Conservation (phyloP, 1,140 invertebrate species). For the Temnothorax nylanderi region DNA sequence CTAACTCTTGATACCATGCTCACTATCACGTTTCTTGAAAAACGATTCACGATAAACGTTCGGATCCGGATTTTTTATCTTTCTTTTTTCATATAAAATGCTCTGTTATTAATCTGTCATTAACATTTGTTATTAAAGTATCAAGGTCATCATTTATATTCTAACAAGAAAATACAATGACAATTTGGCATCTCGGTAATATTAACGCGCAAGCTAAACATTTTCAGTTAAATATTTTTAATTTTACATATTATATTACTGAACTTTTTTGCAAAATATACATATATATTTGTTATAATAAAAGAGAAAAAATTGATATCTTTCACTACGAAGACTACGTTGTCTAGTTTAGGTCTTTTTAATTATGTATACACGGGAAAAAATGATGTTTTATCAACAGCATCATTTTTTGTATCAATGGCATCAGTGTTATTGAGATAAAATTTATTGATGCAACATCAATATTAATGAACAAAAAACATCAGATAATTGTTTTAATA, state of each 20-base stretch:
- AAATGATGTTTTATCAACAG: no score
- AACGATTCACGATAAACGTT: conserved; percentile 14
- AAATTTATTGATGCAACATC: no score
- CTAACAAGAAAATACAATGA: not conserved
- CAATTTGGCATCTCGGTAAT: not conserved
- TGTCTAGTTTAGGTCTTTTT: not conserved
- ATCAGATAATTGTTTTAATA: no score
- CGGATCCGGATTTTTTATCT: not conserved
- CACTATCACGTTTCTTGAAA: not conserved
- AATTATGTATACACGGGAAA: no score
- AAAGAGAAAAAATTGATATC: not conserved
- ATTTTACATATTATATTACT: not conserved
- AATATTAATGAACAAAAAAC: no score
- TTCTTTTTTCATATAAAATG: not conserved
- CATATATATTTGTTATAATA: conserved; percentile 1
- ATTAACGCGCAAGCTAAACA: not conserved
- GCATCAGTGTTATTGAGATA: no score
- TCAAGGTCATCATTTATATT: not conserved
- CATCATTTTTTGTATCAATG: no score
- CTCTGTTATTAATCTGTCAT: not conserved
- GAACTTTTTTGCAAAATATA: not conserved
- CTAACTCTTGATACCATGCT: not conserved
- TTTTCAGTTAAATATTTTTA: not conserved
- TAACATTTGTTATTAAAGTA: not conserved
- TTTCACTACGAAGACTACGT: not conserved